Base-by-base conservation (phyloP, 2,888 invertebrate species). In the Scelioninae gen. 1 region DNA sequence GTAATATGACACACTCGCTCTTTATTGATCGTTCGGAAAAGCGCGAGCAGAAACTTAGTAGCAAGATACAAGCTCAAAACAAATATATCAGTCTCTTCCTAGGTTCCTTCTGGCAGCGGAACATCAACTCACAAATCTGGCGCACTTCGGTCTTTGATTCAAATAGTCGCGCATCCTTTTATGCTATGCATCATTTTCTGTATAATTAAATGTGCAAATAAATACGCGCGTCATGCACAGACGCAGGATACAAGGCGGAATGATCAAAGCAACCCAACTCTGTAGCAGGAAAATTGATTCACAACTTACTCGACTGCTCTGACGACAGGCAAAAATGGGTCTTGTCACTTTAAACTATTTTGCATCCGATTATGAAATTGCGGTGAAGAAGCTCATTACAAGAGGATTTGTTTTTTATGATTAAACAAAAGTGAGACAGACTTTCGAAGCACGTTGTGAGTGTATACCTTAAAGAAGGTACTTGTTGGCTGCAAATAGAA, bases 21-120 rank as follows among this genome's bases (percentile, higher is more conserved):
- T 51, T 47, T 80, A 74, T 80, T 45, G 80, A 80, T 74, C 65
- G 66, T 66, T 66, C 47, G 74, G 63, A 47, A 65, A 49, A 75
- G 66, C 74, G 43, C 47, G 40, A 68, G 47, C 32, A 55, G 65
- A 65, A 75, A 75, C 65, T 65, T 65, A 43, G 75, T 63, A 62
- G 53, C 75, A 60, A 49, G 34, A 60, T 74, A 38, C 74, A 53
- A 75, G 78, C 68, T 63, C 72, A 60, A 60, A 60, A 60, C 60
- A 60, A 60, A 60, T 60, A 63, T 63, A 63, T 63, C 49, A 49
- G 29, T 15, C 34, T 47, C 49, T 43, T 63, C 38, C 51, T 15
- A 51, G 15, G 29, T 66, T 66, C 53, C 40, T 66, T 66, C 31
- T 51, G 38, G 51, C 23, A n/a, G 63, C 23, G 49, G n/a, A 51